Evolutionary conservation across 2,888 invertebrate species (phyloP).

Genomic region (Polydesmus complanatus): DNA sequence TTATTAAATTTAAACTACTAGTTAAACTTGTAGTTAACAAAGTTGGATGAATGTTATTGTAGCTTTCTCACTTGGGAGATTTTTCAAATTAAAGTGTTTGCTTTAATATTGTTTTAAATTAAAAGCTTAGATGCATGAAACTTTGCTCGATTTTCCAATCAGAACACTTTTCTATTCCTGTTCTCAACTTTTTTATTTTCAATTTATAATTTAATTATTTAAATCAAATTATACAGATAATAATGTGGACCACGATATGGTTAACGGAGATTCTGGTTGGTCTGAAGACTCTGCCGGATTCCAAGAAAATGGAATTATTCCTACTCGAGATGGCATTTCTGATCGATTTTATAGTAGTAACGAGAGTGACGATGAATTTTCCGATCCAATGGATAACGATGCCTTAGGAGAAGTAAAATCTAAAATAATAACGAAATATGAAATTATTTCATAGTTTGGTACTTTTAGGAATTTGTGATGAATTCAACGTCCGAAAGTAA

Average conservation of each 20-base stretch:
- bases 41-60: too few relatives aligned
- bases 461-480: background rate
- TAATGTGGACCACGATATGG: background rate
- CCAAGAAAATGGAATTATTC: conserved; percentile 4
- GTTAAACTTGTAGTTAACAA: too few relatives aligned
- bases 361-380: conserved; percentile 25
- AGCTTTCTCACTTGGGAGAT: too few relatives aligned
- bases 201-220: too few relatives aligned
- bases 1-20: too few relatives aligned
- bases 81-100: background rate
- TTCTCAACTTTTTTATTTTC: too few relatives aligned
- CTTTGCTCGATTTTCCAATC: too few relatives aligned
- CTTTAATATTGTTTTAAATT: background rate
- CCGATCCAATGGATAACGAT: conserved; percentile 20
- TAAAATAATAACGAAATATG: background rate
- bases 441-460: background rate
- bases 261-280: conserved; percentile 7
- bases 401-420: conserved; percentile 7
- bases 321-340: conserved; percentile 17
- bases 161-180: too few relatives aligned
- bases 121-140: too few relatives aligned
- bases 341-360: conserved; percentile 26
- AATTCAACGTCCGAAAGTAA: background rate
- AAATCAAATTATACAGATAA: too few relatives aligned
- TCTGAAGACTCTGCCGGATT: background rate